Evolutionary conservation across 2,888 invertebrate genomes (phyloP), one percentile per base, ranked within the genome.

Genomic region (Glaucopsyche alexis): DNA sequence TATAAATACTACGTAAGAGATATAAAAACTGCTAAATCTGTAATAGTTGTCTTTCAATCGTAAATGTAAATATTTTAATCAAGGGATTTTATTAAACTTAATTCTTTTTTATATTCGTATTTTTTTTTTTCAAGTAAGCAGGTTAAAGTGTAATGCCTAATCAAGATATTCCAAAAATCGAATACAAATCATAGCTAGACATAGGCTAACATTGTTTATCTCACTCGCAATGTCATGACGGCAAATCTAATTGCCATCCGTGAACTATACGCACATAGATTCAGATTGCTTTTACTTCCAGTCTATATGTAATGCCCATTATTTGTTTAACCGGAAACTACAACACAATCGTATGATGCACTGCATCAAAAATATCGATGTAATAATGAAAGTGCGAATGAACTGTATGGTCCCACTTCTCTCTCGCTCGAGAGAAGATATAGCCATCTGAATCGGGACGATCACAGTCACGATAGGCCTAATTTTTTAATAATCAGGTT

Each of bases 241-340:
- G 60, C 13, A 29, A 13, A 11, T 13, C 9, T 47, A 11, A 13
- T 13, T 4, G 60, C 60, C 60, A 29, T 13, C 29, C 19, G 16
- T 11, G 14, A 13, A 60, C 67, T 67, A 67, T 19, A 45, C 67
- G 45, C 67, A 45, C 67, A 45, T 45, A 45, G 16, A 45, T 42
- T 45, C 67, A 19, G 19, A 60, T 60, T 60, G 29, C 29, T 60
- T 29, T 67, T 45, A 69, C 69, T 69, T 67, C 19, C 67, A 67
- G 14, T 16, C 69, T 47, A 47, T 67, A 67, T 67, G 45, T 67
- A 69, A 69, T 69, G 69, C 69, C 69, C 69, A 67, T 67, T 47
- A 29, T 69, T 69, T 29, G 7, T 49, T 29, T 29, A 67, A 69
- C 47, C 11, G 69, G 47, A 69, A 49, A 69, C 60, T 60, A 14